Percentiles rank a stretch among this genome's conserved stretches.
Evolutionary conservation across 2,797 vertebrate species (phyloP).

Genomic region (Bovichtus variegatus): DNA sequence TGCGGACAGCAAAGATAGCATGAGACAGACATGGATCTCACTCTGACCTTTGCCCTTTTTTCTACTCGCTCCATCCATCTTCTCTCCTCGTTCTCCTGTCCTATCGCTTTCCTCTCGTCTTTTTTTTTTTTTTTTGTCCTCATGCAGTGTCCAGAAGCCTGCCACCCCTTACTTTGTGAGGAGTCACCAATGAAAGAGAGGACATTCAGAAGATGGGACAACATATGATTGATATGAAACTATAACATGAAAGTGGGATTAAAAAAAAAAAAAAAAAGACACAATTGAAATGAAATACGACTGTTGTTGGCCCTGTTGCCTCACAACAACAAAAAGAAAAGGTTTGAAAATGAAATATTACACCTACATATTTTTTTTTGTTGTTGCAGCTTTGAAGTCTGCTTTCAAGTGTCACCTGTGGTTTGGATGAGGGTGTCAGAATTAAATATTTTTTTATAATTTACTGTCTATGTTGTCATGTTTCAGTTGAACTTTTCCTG

Average conservation of each 20-base stretch:
- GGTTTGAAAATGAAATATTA: conserved; percentile 30
- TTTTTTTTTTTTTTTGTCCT: not conserved
- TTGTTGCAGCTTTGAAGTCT: conserved; percentile 13
- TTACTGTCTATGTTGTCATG: not conserved
- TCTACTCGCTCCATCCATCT: conserved; percentile 46
- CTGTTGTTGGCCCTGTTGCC: conserved; percentile 21
- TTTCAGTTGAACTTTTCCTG: not conserved
- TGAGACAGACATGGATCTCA: conserved; percentile 50
- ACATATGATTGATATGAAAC: conserved; percentile 13
- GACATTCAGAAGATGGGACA: conserved; percentile 31
- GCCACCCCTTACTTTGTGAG: conserved; percentile 15
- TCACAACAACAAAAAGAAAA: conserved; percentile 32
- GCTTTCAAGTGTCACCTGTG: conserved; percentile 15
- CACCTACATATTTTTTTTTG: conserved; percentile 23
- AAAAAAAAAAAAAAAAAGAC: not conserved
- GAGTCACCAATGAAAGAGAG: conserved; percentile 30
- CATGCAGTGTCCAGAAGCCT: not conserved
- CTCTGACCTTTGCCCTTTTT: conserved; percentile 47
- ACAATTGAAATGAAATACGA: conserved; percentile 20
- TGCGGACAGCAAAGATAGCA: conserved; percentile 24
- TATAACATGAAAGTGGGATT: conserved; percentile 1
- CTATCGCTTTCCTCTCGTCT: not conserved
- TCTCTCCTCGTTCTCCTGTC: conserved; percentile 12
- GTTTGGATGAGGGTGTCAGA: conserved; percentile 1
- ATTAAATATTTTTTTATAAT: conserved; percentile 8